phyloP scores from a whole-genome alignment of 2,113 vertebrate genomes.

The Alces alces region DNA sequence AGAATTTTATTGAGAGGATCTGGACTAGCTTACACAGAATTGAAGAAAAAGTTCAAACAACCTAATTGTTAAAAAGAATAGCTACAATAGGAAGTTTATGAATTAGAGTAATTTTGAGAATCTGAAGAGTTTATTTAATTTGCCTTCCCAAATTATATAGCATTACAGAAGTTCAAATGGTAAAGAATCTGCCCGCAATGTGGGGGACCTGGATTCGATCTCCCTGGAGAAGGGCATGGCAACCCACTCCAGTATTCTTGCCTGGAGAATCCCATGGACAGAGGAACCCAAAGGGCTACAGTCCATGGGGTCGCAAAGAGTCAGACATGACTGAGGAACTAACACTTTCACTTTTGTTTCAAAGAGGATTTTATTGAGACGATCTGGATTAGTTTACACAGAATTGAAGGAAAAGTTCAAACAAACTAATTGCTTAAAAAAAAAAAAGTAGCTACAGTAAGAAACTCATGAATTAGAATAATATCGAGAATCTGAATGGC shows the following conservation, averaged over 20 bases:
- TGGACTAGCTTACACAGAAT: neutral
- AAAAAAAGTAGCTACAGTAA: neutral
- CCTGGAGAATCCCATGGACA: neutral
- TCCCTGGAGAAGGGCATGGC: neutral
- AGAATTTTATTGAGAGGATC: neutral
- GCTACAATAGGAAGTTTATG: rapidly evolving
- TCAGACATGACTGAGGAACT: neutral
- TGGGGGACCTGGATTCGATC: neutral
- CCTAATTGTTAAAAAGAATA: neutral
- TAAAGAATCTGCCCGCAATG: neutral
- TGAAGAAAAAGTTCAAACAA: neutral
- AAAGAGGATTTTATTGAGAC: neutral
- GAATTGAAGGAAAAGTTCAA: neutral
- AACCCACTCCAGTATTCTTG: neutral
- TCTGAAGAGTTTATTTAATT: neutral
- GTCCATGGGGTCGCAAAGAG: neutral
- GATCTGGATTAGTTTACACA: neutral
- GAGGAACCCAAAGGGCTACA: neutral
- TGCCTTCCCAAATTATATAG: neutral
- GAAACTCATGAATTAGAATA: neutral
- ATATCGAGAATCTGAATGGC: neutral
- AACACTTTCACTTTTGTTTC: neutral
- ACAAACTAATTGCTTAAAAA: neutral
- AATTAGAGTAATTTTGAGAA: neutral
- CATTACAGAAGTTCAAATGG: neutral